Evolutionary conservation across 2,113 vertebrate genomes (phyloP).

Genomic region (Lamprotornis superbus): DNA sequence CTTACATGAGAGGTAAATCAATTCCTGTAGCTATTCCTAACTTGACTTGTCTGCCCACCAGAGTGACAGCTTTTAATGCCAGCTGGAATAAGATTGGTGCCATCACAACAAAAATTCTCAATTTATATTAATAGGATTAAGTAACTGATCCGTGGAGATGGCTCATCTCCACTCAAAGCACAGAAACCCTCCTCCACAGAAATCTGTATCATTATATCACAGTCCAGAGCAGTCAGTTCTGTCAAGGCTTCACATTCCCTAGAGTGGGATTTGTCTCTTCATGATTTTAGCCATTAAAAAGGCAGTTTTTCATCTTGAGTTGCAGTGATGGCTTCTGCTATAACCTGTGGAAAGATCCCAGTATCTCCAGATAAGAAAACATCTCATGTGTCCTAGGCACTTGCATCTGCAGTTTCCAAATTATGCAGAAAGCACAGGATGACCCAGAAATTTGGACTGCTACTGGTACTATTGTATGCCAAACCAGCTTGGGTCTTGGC

Average conservation of each 20-base stretch:
- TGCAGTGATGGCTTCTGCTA: not conserved
- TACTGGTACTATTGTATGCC: not conserved
- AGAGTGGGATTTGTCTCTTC: not conserved
- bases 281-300: not conserved
- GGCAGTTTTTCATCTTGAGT: not conserved
- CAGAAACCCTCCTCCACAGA: not conserved
- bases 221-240: not conserved
- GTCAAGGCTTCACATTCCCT: not conserved
- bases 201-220: not conserved
- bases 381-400: not conserved
- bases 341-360: not conserved
- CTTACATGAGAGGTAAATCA: not conserved
- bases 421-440: not conserved
- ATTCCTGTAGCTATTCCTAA: not conserved
- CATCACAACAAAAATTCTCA: not conserved
- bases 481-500: not conserved
- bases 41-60: not conserved
- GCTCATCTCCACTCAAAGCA: not conserved
- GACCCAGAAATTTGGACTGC: not conserved
- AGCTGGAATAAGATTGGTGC: conserved; percentile 10
- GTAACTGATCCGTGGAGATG: not conserved
- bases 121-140: conserved; percentile 30
- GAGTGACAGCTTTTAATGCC: conserved; percentile 22
- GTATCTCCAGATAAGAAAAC: not conserved
- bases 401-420: not conserved